A percentile compares a stretch with the other conserved stretches of the same genome.
These are phyloP conservation scores for Acipenser oxyrinchus DNA, from an alignment of 2,797 vertebrate species.

Conservation along the genomic window DNA sequence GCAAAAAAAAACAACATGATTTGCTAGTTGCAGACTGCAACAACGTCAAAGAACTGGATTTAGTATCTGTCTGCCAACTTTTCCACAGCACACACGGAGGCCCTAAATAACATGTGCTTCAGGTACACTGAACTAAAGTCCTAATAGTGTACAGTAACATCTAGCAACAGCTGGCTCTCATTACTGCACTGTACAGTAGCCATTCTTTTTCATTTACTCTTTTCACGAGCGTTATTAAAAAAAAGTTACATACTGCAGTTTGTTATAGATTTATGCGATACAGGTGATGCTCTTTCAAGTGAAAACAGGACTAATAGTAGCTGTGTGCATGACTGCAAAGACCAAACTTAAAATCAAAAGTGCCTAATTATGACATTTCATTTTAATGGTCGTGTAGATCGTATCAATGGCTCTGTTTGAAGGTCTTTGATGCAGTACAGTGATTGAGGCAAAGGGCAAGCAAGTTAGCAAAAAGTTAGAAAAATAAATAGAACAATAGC, in stretches of 20 bases:
- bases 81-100: constrained; percentile 42
- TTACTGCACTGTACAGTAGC: constrained; percentile 78
- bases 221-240: constrained; percentile 80
- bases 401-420: too few species aligned
- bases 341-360: too few species aligned
- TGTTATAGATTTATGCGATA: constrained; percentile 80
- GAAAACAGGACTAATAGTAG: constrained; percentile 27
- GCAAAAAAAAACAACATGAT: constrained; percentile 25
- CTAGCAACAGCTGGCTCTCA: constrained; percentile 85
- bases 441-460: too few species aligned
- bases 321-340: too few species aligned
- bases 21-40: constrained; percentile 37
- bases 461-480: too few species aligned
- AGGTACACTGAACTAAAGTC: constrained; percentile 14
- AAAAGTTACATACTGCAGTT: constrained; percentile 76
- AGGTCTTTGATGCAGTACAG: too few species aligned
- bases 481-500: too few species aligned
- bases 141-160: constrained; percentile 34
- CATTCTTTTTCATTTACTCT: constrained; percentile 86
- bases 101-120: constrained; percentile 39
- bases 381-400: too few species aligned
- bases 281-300: constrained; percentile 64
- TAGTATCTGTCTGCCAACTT: constrained; percentile 52
- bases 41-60: constrained; percentile 49
- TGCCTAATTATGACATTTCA: too few species aligned